phyloP scores from a whole-genome alignment of 2,888 invertebrate genomes.

The Athripsodes cinereus region DNA sequence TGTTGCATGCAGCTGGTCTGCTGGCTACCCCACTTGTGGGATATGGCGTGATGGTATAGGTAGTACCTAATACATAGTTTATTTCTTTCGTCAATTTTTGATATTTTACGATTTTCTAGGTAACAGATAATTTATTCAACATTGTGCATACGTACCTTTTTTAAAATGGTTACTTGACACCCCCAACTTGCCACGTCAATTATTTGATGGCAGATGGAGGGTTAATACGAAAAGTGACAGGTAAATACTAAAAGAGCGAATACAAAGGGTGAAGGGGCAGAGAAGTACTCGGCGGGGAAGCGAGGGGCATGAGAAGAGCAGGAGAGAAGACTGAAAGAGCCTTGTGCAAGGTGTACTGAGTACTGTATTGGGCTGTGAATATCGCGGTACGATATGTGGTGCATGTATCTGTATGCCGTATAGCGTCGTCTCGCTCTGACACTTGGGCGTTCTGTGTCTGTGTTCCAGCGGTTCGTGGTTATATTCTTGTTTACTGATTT shows the following conservation, averaged over 20 bases:
- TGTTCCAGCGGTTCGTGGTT: not conserved
- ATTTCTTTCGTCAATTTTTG: no score
- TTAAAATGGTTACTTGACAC: no score
- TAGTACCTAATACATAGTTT: no score
- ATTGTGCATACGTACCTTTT: no score
- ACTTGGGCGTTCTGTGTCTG: slow-evolving; percentile 15
- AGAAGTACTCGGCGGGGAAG: not conserved
- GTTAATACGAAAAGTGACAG: not conserved
- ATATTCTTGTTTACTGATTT: slow-evolving; percentile 1
- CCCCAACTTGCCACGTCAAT: no score
- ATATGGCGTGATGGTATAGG: no score
- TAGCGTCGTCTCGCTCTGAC: slow-evolving; percentile 1
- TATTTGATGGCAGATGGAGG: not conserved
- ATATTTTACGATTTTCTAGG: no score
- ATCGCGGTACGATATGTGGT: not conserved
- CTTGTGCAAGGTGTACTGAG: no score
- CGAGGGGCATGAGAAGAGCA: not conserved
- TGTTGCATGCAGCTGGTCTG: no score
- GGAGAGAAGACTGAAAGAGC: not conserved
- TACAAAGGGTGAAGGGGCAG: not conserved
- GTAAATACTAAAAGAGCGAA: not conserved
- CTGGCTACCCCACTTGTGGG: no score
- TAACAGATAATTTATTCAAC: no score
- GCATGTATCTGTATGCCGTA: not conserved
- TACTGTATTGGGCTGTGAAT: not conserved